phyloP scores from a whole-genome alignment of 2,888 invertebrate species.

The Thera obeliscata region DNA sequence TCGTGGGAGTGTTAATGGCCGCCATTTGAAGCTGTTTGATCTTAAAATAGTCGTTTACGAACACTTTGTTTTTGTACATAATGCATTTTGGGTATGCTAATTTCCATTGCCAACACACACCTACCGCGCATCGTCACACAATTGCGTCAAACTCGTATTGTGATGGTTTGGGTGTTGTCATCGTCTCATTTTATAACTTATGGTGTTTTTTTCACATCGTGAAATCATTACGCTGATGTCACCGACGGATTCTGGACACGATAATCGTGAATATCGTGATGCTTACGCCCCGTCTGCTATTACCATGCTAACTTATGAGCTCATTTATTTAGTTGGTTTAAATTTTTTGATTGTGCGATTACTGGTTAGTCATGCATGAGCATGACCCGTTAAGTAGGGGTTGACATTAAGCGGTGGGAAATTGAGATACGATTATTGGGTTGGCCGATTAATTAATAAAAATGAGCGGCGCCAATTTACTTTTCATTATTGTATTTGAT shows the following conservation, averaged over 20 bases:
- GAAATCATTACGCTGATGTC: conserved; percentile 73
- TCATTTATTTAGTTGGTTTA: conserved; percentile 66
- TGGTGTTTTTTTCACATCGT: conserved; percentile 65
- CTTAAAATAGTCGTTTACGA: conserved; percentile 69
- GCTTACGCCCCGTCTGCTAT: conserved; percentile 69
- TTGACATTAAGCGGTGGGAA: conserved; percentile 65
- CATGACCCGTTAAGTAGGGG: conserved; percentile 55
- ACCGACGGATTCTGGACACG: conserved; percentile 71
- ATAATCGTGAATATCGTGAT: conserved; percentile 75
- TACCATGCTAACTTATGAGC: conserved; percentile 70
- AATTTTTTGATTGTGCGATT: conserved; percentile 65
- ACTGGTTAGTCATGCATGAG: conserved; percentile 56
- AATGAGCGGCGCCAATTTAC: conserved; percentile 56
- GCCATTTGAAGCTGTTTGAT: conserved; percentile 69
- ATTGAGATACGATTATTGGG: conserved; percentile 76
- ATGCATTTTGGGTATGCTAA: conserved; percentile 75
- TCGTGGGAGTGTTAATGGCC: conserved; percentile 74
- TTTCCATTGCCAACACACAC: conserved; percentile 58
- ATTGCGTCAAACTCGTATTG: conserved; percentile 71
- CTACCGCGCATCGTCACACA: conserved; percentile 53
- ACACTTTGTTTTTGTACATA: conserved; percentile 72
- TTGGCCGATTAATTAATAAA: conserved; percentile 63
- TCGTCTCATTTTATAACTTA: conserved; percentile 66
- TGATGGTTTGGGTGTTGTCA: conserved; percentile 63
- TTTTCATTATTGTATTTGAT: conserved; percentile 35